Percentiles rank a stretch among this genome's conserved stretches.
These are phyloP conservation scores for Pollachius pollachius DNA, from an alignment of 2,113 vertebrate species.

Conservation along the genomic window DNA sequence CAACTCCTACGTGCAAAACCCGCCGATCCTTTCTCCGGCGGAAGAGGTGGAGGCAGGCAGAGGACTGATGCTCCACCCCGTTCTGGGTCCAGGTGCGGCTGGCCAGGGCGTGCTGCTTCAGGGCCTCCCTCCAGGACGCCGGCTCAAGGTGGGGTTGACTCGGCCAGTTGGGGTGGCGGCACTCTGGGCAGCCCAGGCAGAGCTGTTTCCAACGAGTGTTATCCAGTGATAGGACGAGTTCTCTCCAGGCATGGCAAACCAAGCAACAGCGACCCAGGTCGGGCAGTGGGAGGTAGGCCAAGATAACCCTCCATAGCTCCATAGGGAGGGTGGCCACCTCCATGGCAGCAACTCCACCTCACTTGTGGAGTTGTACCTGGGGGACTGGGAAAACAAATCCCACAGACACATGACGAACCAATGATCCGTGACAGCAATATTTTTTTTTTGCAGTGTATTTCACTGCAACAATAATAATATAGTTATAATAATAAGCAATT, in stretches of 20 bases:
- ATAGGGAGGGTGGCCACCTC: conserved; percentile 74
- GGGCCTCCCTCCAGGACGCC: conserved; percentile 81
- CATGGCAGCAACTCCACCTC: conserved; percentile 64
- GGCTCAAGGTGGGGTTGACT: conserved; percentile 79
- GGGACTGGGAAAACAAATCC: conserved; percentile 26
- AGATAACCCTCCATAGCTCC: conserved; percentile 85
- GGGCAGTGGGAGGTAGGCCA: conserved; percentile 80
- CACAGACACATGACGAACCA: not conserved
- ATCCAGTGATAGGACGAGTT: conserved; percentile 86
- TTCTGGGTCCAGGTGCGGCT: conserved; percentile 84
- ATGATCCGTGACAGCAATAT: not conserved
- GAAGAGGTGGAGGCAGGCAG: conserved; percentile 81
- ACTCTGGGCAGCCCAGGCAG: conserved; percentile 79
- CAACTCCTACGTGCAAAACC: conserved; percentile 72
- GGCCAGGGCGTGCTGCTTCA: conserved; percentile 81
- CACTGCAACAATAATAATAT: not conserved
- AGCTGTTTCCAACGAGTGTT: conserved; percentile 89
- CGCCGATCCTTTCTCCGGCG: conserved; percentile 77
- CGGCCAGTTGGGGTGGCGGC: conserved; percentile 88
- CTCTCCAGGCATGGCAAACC: conserved; percentile 82
- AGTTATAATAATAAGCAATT: not conserved
- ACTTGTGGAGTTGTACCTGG: conserved; percentile 36
- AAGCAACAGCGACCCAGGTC: conserved; percentile 86
- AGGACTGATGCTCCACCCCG: conserved; percentile 74
- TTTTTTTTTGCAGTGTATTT: not conserved